Base-by-base conservation (phyloP, 2,888 invertebrate genomes). In the Cephus pulcher region DNA sequence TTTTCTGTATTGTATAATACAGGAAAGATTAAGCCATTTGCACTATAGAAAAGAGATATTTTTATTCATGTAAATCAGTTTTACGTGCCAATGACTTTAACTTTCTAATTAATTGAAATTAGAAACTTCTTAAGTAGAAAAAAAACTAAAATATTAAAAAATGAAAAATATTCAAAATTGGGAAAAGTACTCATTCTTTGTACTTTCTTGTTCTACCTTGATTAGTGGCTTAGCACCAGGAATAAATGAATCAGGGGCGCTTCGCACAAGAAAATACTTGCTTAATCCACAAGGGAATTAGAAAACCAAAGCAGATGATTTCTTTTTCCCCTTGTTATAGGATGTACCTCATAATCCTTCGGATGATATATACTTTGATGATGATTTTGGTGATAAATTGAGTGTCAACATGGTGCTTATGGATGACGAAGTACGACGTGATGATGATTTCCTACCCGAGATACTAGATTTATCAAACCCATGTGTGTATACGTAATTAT, bases 291-390 rank as follows among this genome's bases (percentile, higher is more conserved):
- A 56, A 56, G 56, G 56, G 56, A 56, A 56, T 56, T 56, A 56
- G 56, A 56, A 56, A 56, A 56, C 56, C 56, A 56, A 56, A 56
- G 56, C 56, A 56, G 56, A 56, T 56, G 23, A 56, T 56, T 56
- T 56, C 56, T 56, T 56, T 56, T 56, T 56, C 9, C 56, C 56
- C 71, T 81, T 78, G 12, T 85, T 85, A 56, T 80, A 88, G 87
- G 85, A 84, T 73, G 23, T 83, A 30, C 82, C 83, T 56, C 86
- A 86, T 69, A 86, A 71, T 69, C 85, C 86, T 1, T 82, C 86
- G 11, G 89, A 89, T 79, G 90, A 89, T 78, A 80, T 90, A 74
- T 90, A 90, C 68, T 88, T 90, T 77, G 90, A 90, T 75, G 90
- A 90, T 75, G 89, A 90, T 79, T 89, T 89, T 75, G 86, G 84